Base-by-base conservation (phyloP, 2,888 invertebrate genomes). In the Apotomis betuletana region DNA sequence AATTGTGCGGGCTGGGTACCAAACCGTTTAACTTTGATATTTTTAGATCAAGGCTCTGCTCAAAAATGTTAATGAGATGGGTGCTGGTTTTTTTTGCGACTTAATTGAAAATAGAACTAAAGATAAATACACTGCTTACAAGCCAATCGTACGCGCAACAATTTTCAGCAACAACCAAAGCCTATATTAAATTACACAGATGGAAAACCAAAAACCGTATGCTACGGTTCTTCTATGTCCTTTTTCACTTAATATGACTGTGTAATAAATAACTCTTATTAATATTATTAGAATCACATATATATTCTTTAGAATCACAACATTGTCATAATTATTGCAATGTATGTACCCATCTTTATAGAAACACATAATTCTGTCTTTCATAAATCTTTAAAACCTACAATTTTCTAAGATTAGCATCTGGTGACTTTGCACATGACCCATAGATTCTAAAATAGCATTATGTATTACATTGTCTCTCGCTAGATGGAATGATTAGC, bases 381-480 rank as follows among this genome's bases (percentile, higher is more conserved):
- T 69, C 5, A 12, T 27, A 36, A 54, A 64, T 64, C 58, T 51
- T 38, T 61, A 27, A 27, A 55, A 36, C 27, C 52, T 52, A 57
- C 55, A 67, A 58, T 52, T 55, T 62, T 38, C 27, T 13, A 5
- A 44, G 67, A 62, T 67, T 55, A 51, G 15, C 36, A 65, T 65
- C 70, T 70, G 55, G 57, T 67, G 55, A 36, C 67, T 58, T 71
- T 52, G 57, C 63, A 63, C 72, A 59, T 72, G 72, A 68, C 72
- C 62, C n/a, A 58, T 54, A 59, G 58, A 67, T 67, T 58, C 61
- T 68, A 58, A 68, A 68, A 72, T 71, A 71, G 62, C 67, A 67
- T 67, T 62, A 72, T 63, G 71, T 46, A 44, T 58, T 63, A 68
- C 72, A 72, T 72, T 72, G 72, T 72, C 46, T 63, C 61, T 46